These are phyloP conservation scores for Eristalinus aeneus DNA, from an alignment of 2,888 invertebrate species.

Conservation along the genomic window DNA sequence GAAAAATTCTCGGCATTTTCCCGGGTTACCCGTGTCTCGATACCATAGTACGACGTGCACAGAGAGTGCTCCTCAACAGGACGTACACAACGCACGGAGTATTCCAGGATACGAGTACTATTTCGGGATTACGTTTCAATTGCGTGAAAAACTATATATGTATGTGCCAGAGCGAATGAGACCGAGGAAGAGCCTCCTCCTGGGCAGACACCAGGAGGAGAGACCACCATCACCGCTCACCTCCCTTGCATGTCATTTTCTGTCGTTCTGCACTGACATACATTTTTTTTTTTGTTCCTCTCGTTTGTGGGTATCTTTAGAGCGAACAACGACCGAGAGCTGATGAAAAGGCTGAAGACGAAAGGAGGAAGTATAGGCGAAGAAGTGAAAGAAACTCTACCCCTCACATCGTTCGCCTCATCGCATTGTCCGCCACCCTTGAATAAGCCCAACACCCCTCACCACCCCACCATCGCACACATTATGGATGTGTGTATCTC, in stretches of 20 bases:
- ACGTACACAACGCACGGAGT: background rate
- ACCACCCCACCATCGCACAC: constrained; percentile 22
- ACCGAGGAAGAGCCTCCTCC: constrained; percentile 37
- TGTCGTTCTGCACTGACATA: constrained; percentile 59
- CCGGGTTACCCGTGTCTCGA: background rate
- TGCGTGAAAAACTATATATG: constrained; percentile 7
- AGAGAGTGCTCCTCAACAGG: background rate
- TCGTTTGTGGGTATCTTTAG: background rate
- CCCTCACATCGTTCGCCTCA: background rate
- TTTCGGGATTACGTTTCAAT: constrained; percentile 56
- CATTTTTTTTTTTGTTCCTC: constrained; percentile 25
- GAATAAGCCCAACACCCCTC: constrained; percentile 1
- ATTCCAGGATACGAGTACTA: constrained; percentile 54
- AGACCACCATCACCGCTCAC: background rate
- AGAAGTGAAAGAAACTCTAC: constrained; percentile 48
- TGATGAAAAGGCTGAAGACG: background rate
- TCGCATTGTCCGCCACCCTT: constrained; percentile 2
- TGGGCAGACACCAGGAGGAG: background rate
- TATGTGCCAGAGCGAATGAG: background rate
- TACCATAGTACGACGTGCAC: background rate
- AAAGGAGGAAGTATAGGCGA: no score
- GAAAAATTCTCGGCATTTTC: constrained; percentile 28
- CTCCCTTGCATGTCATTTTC: constrained; percentile 36
- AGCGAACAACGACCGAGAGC: background rate
- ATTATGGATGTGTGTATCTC: constrained; percentile 69